Evolutionary conservation across 2,888 invertebrate genomes (phyloP), one percentile per base, ranked within the genome.

Genomic region (Cabera pusaria): DNA sequence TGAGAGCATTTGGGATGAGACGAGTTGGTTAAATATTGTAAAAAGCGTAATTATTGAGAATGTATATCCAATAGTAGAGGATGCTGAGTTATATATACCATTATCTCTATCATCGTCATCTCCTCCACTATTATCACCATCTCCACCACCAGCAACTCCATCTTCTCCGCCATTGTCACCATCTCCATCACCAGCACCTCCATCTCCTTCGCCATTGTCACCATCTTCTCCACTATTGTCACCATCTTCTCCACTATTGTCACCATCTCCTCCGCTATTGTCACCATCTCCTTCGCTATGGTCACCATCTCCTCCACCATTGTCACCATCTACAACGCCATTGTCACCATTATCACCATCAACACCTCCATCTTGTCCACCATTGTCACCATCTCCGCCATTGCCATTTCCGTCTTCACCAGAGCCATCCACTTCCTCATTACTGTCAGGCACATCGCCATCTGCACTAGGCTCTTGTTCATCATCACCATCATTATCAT

Each of bases 41-140:
- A 77, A 85, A 18, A 75, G 23, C 4, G 60, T 44, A 6, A 80
- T 36, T 27, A 85, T 75, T 36, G 70, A 33, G 24, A 83, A 79
- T 1, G 85, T 84, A 41, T 72, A 80, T 2, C 69, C 75, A 5
- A 72, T 59, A 23, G 67, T 54, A 0, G 67, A 70, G 0, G 81
- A 63, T n/a, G 84, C 81, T 0, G 83, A 79, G 38, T 63, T 42
- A 0, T 18, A 44, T 4, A 45, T 44, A 6, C 45, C 60, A 0
- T 49, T 49, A 5, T 39, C 49, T 1, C 43, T 58, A 2, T 17
- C 52, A 1, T 34, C 49, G 6, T 21, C 51, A n/a, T 10, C 37
- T 7, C 31, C 48, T n/a, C 19, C 50, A 6, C 10, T 37, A 6
- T 32, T 44, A 0, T 49, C 56, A 8, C 32, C 49, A 10, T 41